Percentiles rank a stretch among this genome's conserved stretches.
phyloP scores from a whole-genome alignment of 2,888 invertebrate species.

The Spicauda simplicius region DNA sequence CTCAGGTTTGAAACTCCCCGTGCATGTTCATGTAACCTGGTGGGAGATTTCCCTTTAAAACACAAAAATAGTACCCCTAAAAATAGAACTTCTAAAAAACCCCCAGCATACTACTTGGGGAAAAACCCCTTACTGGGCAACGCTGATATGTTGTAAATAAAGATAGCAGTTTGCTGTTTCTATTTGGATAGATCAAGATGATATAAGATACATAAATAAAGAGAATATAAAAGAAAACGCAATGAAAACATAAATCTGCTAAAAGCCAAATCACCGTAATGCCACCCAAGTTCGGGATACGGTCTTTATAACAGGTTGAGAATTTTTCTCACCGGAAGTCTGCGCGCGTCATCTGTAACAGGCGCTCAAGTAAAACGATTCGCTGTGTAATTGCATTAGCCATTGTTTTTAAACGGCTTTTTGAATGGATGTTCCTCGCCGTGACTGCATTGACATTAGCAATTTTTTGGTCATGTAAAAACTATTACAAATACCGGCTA shows the following conservation, averaged over 20 bases:
- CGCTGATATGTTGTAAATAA: too few species aligned
- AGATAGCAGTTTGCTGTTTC: neutral
- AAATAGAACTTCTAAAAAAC: too few species aligned
- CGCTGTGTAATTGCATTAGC: conserved; percentile 33
- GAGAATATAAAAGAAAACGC: too few species aligned
- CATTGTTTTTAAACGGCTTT: conserved; percentile 18
- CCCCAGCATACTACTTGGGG: too few species aligned
- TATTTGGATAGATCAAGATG: too few species aligned
- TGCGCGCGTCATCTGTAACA: conserved; percentile 28
- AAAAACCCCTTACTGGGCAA: too few species aligned
- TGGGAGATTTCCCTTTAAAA: too few species aligned
- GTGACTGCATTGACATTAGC: neutral
- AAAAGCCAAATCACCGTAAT: conserved; percentile 4
- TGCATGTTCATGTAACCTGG: too few species aligned
- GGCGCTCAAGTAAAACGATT: conserved; percentile 23
- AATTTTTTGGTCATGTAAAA: neutral
- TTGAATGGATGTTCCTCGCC: neutral
- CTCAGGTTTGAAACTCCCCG: too few species aligned
- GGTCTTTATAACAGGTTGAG: conserved; percentile 15
- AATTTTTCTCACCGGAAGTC: conserved; percentile 29
- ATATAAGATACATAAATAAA: neutral
- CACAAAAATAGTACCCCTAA: too few species aligned
- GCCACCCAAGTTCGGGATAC: conserved; percentile 23
- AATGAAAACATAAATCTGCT: neutral
- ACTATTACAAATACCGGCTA: neutral